Evolutionary conservation across 2,113 vertebrate species (phyloP).

Genomic region (Cynopterus brachyotis): DNA sequence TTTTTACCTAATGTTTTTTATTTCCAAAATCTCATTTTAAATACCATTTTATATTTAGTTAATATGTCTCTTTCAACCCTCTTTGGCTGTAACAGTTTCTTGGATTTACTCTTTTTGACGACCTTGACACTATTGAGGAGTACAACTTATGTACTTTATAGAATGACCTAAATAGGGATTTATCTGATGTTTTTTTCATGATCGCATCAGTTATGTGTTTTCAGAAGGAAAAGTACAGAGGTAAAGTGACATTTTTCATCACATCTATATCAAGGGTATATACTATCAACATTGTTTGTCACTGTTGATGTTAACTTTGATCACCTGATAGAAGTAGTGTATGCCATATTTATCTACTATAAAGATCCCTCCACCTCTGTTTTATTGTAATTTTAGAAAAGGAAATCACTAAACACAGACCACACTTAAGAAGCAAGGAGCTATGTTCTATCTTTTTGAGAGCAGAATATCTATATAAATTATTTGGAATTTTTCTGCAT

Average conservation of each 20-base stretch:
- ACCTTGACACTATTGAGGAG: background rate
- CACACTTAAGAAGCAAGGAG: background rate
- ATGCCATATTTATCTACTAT: background rate
- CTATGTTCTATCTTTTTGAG: background rate
- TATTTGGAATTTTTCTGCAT: background rate
- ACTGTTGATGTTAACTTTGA: background rate
- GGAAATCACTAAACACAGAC: background rate
- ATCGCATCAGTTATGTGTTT: background rate
- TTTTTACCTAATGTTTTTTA: background rate
- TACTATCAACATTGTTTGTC: background rate
- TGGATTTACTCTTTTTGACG: background rate
- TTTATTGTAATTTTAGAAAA: background rate
- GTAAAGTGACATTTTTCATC: background rate
- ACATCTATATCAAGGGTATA: background rate
- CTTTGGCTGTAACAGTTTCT: background rate
- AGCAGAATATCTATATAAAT: background rate
- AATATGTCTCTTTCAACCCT: background rate
- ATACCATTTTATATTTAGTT: background rate
- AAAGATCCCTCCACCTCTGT: background rate
- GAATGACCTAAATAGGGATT: background rate
- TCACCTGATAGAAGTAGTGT: background rate
- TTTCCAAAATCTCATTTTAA: background rate
- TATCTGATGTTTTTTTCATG: background rate
- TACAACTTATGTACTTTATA: background rate
- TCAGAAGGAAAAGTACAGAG: background rate